These are phyloP conservation scores for Gnathochromis pfefferi DNA, from an alignment of 2,113 vertebrate species.

Conservation along the genomic window DNA sequence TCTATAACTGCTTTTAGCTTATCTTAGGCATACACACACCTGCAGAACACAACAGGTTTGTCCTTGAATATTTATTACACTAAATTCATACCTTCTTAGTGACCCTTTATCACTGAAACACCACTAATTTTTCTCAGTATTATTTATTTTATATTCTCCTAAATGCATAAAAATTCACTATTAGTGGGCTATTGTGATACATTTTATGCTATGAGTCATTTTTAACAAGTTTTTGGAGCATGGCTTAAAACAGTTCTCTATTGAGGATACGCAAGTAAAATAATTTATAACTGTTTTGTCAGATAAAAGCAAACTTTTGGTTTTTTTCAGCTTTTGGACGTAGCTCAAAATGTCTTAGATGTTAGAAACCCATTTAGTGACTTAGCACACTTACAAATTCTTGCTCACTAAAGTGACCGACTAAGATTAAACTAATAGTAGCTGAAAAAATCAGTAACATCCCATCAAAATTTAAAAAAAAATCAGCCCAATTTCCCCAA, in stretches of 20 bases:
- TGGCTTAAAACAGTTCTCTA: neutral
- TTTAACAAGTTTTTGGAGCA: neutral
- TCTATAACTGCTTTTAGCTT: neutral
- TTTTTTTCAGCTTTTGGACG: neutral
- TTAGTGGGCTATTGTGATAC: neutral
- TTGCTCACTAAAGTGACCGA: neutral
- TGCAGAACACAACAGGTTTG: neutral
- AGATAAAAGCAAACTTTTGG: neutral
- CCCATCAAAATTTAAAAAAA: neutral
- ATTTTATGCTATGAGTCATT: neutral
- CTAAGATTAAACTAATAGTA: neutral
- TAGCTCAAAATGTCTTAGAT: neutral
- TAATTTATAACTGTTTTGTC: neutral
- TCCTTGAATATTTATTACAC: slow-evolving; percentile 2
- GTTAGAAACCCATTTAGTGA: neutral
- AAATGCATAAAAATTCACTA: neutral
- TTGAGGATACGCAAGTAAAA: neutral
- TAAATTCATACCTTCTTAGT: neutral
- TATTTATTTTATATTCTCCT: neutral
- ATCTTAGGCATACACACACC: neutral
- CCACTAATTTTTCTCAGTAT: neutral
- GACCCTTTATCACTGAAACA: neutral
- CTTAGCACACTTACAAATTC: neutral
- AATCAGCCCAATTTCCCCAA: neutral
- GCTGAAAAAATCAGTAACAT: neutral